These are phyloP conservation scores for Mythimna loreyi DNA, from an alignment of 2,888 invertebrate species.

Conservation along the genomic window DNA sequence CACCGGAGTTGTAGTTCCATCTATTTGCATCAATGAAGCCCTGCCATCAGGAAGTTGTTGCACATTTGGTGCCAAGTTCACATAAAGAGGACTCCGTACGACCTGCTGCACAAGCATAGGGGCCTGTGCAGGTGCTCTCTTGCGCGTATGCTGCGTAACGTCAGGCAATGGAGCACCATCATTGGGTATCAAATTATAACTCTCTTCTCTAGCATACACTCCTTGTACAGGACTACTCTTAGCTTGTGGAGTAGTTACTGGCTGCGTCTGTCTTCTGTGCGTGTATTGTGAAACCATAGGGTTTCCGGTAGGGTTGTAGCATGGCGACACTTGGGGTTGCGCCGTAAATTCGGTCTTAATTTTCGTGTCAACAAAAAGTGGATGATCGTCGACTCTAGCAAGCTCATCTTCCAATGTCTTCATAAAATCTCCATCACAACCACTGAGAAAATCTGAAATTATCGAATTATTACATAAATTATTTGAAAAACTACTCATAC, in stretches of 20 bases:
- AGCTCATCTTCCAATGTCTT: conserved; percentile 87
- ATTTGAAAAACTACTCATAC: conserved; percentile 45
- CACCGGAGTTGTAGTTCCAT: conserved; percentile 74
- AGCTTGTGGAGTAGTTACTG: conserved; percentile 65
- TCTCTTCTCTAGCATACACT: conserved; percentile 78
- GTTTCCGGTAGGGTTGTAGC: conserved; percentile 78
- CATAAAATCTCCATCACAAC: conserved; percentile 93
- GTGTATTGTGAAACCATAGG: conserved; percentile 84
- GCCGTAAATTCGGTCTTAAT: conserved; percentile 72
- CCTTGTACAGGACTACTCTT: conserved; percentile 80
- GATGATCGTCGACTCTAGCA: conserved; percentile 79
- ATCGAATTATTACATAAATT: conserved; percentile 37
- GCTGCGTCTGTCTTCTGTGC: conserved; percentile 68
- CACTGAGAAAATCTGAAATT: conserved; percentile 92
- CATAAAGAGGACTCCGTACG: conserved; percentile 84
- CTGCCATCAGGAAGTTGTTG: conserved; percentile 80
- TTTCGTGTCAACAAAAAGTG: conserved; percentile 79
- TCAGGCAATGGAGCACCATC: conserved; percentile 76
- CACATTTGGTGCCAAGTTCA: conserved; percentile 81
- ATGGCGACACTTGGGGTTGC: conserved; percentile 79
- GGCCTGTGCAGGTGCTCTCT: conserved; percentile 70
- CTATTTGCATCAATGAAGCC: conserved; percentile 77
- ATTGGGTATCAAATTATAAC: conserved; percentile 76
- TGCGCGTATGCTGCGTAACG: conserved; percentile 78
- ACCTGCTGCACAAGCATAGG: conserved; percentile 87